Evolutionary conservation across 2,888 invertebrate genomes (phyloP).

Genomic region (Phyllotreta cruciferae): DNA sequence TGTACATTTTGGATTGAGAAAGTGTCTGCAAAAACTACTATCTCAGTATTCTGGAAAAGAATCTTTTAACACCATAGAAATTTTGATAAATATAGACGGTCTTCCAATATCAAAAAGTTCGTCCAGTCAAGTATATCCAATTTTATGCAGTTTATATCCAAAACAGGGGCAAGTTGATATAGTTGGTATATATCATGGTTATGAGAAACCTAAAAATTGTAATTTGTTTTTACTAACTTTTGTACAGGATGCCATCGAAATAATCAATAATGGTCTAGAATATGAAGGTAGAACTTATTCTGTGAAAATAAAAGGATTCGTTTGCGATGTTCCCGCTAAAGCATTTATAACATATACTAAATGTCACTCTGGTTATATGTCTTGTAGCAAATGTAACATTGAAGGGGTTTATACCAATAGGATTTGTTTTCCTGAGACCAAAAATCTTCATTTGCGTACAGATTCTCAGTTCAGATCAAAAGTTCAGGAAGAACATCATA

Average conservation of each 20-base stretch:
- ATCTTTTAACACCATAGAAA: neutral
- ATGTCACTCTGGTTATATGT: constrained; percentile 39
- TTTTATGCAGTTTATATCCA: constrained; percentile 8
- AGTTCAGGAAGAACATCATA: constrained; percentile 39
- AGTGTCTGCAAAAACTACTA: constrained; percentile 8
- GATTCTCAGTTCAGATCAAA: constrained; percentile 28
- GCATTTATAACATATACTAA: constrained; percentile 36
- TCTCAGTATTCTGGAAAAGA: neutral
- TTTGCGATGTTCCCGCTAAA: constrained; percentile 44
- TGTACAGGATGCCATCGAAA: constrained; percentile 23
- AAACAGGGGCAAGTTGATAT: constrained; percentile 11
- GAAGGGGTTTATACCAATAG: constrained; percentile 26
- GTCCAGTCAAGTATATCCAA: neutral
- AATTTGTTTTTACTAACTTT: constrained; percentile 32
- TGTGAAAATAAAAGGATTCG: constrained; percentile 35
- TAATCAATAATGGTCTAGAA: constrained; percentile 13
- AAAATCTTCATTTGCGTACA: constrained; percentile 24
- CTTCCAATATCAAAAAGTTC: constrained; percentile 3
- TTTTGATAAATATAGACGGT: constrained; percentile 4
- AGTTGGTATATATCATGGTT: constrained; percentile 33
- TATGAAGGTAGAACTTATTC: too few species aligned
- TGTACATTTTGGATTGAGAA: constrained; percentile 12
- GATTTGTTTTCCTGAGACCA: constrained; percentile 36
- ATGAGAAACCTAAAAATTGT: constrained; percentile 28
- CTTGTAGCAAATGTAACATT: constrained; percentile 43